Evolutionary conservation across 1,140 invertebrate species (phyloP).

Genomic region (Vollenhovia emeryi): DNA sequence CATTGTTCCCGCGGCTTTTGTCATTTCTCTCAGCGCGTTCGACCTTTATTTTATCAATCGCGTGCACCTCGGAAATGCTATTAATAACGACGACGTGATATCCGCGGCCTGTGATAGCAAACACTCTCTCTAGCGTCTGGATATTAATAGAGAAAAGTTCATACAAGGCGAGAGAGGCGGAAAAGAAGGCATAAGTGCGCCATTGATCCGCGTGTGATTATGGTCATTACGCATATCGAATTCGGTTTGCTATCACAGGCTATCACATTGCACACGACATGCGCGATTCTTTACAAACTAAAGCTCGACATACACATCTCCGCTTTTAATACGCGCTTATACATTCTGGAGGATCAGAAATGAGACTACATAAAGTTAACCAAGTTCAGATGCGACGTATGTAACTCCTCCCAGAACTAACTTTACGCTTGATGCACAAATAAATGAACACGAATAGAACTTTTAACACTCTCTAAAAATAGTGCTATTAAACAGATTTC

Average conservation of each 20-base stretch:
- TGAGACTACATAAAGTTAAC: background rate
- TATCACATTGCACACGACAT: background rate
- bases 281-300: background rate
- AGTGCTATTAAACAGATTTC: background rate
- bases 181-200: background rate
- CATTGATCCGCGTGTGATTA: constrained; percentile 27
- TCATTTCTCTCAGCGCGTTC: background rate
- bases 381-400: constrained; percentile 4
- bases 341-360: background rate
- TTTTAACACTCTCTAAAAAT: background rate
- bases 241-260: too few species aligned
- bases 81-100: constrained; percentile 40
- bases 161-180: background rate
- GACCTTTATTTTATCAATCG: constrained; percentile 16
- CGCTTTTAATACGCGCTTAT: constrained; percentile 15
- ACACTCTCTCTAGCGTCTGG: background rate
- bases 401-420: background rate
- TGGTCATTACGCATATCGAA: constrained; percentile 1
- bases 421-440: background rate
- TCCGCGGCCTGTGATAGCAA: constrained; percentile 13
- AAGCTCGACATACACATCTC: background rate
- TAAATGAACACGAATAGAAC: constrained; percentile 6
- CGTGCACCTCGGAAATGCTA: constrained; percentile 3
- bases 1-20: background rate
- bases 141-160: constrained; percentile 34